Conservation (phyloP, 2,113 vertebrate species). For the Periophthalmodon schlosseri region DNA sequence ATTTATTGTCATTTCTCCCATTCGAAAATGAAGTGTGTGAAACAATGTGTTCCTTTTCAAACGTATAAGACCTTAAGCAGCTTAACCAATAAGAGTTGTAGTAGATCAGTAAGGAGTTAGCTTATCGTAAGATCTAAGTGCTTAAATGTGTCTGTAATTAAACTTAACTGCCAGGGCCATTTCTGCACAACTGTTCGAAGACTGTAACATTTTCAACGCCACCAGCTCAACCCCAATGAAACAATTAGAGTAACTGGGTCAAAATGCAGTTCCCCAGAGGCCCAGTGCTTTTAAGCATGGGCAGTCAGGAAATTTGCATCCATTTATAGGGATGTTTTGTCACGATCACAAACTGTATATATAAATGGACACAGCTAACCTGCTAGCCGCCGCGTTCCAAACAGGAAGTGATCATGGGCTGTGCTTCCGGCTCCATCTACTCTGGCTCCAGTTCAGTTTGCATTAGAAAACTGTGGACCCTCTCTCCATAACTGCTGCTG, state of each 20-base stretch:
- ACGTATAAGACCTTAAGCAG: neutral
- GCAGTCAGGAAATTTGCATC: too few species aligned
- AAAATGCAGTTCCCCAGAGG: constrained; percentile 63
- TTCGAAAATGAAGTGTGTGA: too few species aligned
- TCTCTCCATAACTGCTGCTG: too few species aligned
- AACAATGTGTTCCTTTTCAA: neutral
- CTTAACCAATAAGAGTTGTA: constrained; percentile 28
- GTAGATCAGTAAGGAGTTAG: constrained; percentile 42
- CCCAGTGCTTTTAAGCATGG: constrained; percentile 38
- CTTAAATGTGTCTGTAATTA: constrained; percentile 71
- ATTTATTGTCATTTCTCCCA: too few species aligned
- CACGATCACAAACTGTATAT: too few species aligned
- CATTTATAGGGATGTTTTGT: too few species aligned
- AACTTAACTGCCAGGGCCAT: constrained; percentile 66
- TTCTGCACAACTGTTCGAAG: constrained; percentile 52
- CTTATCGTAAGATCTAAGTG: constrained; percentile 58
- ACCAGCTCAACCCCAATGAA: constrained; percentile 64
- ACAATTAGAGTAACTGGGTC: constrained; percentile 66
- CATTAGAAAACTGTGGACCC: too few species aligned
- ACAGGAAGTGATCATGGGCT: too few species aligned
- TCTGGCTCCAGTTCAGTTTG: too few species aligned
- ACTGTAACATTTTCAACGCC: constrained; percentile 63
- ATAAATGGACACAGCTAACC: too few species aligned
- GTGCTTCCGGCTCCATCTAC: too few species aligned
- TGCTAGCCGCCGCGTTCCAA: too few species aligned